Conservation (phyloP, 2,113 vertebrate genomes). For the Myrmecophaga tridactyla region DNA sequence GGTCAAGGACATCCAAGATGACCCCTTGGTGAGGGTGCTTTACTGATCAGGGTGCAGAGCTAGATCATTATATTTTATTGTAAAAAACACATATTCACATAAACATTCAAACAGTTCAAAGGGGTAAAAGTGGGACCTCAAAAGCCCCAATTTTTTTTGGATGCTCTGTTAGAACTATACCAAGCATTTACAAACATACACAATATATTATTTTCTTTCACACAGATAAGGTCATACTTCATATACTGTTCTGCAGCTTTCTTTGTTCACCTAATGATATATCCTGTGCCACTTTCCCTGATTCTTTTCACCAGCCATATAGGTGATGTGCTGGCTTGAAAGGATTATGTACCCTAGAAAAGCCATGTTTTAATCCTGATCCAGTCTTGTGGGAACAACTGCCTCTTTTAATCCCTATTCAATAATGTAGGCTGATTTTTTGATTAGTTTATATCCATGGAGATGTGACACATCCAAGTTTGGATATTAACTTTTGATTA, state of each 20-base stretch:
- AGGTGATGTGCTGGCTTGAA: too few species aligned
- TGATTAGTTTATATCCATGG: too few species aligned
- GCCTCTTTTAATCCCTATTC: too few species aligned
- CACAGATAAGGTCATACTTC: background rate
- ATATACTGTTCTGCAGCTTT: background rate
- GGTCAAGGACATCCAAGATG: background rate
- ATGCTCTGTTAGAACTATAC: background rate
- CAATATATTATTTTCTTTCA: background rate
- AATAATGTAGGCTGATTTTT: too few species aligned
- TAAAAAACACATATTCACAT: background rate
- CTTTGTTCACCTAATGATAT: background rate
- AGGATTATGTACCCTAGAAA: too few species aligned
- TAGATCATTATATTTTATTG: background rate
- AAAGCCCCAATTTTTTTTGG: background rate
- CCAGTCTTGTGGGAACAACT: too few species aligned
- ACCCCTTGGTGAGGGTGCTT: background rate
- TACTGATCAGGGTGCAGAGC: background rate
- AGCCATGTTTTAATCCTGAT: too few species aligned
- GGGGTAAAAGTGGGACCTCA: background rate
- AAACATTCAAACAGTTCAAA: background rate
- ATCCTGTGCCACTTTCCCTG: background rate
- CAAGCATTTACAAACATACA: background rate
- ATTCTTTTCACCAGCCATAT: background rate
- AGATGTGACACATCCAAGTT: too few species aligned
- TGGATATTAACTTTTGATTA: too few species aligned